These are phyloP conservation scores for Picathartes gymnocephalus DNA, from an alignment of 2,113 vertebrate genomes.

Conservation along the genomic window DNA sequence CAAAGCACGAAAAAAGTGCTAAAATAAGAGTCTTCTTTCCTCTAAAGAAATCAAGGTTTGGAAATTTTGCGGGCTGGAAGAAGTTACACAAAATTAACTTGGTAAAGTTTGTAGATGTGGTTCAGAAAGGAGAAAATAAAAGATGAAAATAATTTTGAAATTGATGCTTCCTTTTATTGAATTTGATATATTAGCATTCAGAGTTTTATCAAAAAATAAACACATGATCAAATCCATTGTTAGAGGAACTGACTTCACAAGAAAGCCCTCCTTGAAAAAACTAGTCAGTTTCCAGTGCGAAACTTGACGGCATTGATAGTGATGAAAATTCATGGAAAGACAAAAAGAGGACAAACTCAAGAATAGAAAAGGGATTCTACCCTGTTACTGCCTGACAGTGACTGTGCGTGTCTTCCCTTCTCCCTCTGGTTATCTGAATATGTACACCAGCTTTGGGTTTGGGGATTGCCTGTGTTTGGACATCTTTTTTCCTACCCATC, in stretches of 20 bases:
- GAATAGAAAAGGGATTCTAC: neutral
- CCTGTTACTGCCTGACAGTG: neutral
- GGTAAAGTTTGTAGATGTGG: neutral
- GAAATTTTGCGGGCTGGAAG: neutral
- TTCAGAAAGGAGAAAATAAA: neutral
- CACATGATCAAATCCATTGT: neutral
- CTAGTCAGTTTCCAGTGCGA: neutral
- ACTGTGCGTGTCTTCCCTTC: fast-evolving
- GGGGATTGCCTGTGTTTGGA: neutral
- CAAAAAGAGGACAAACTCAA: neutral
- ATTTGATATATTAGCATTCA: neutral
- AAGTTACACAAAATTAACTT: neutral
- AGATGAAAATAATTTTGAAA: neutral
- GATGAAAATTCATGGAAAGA: neutral
- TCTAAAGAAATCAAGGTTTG: neutral
- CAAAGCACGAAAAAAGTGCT: neutral
- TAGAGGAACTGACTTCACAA: neutral
- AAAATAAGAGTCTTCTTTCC: neutral
- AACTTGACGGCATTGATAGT: neutral
- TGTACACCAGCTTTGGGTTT: neutral
- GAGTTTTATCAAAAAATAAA: neutral
- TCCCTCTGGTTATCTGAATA: neutral
- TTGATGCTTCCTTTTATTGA: neutral
- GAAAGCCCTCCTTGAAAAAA: neutral
- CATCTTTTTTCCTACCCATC: neutral